phyloP scores from a whole-genome alignment of 2,797 vertebrate species.

The Mormyrops attenuatus region DNA sequence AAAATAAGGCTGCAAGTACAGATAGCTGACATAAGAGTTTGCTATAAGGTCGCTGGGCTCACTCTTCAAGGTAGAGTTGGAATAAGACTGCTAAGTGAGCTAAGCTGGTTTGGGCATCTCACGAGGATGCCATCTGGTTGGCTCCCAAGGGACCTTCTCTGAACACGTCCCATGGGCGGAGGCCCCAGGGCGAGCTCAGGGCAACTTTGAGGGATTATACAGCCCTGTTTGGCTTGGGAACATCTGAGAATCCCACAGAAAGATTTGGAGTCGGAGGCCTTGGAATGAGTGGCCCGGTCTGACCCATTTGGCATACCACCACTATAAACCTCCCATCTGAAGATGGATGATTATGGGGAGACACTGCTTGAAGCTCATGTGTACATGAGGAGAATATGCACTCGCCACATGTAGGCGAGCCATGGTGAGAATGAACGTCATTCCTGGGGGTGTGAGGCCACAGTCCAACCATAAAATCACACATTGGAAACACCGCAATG shows the following conservation, averaged over 20 bases:
- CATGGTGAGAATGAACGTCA: background rate
- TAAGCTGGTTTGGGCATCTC: background rate
- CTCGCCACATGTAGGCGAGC: background rate
- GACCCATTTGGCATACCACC: background rate
- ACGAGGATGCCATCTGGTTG: background rate
- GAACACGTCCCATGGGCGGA: background rate
- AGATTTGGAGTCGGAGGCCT: background rate
- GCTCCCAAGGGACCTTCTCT: background rate
- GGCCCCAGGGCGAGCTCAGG: background rate
- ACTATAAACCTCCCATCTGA: background rate
- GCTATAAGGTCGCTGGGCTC: background rate
- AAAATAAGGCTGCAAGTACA: background rate
- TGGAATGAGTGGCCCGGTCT: background rate
- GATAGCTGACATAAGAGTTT: background rate
- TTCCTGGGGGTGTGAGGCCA: background rate
- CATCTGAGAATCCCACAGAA: background rate
- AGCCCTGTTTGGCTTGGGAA: background rate
- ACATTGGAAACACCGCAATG: background rate
- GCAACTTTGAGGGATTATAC: background rate
- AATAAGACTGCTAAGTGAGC: background rate
- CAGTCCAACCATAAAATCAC: background rate
- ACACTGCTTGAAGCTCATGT: background rate
- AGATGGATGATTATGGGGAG: background rate
- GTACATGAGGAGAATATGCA: background rate
- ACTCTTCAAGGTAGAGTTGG: background rate